phyloP scores from a whole-genome alignment of 2,888 invertebrate species.

The Apantesis nais region DNA sequence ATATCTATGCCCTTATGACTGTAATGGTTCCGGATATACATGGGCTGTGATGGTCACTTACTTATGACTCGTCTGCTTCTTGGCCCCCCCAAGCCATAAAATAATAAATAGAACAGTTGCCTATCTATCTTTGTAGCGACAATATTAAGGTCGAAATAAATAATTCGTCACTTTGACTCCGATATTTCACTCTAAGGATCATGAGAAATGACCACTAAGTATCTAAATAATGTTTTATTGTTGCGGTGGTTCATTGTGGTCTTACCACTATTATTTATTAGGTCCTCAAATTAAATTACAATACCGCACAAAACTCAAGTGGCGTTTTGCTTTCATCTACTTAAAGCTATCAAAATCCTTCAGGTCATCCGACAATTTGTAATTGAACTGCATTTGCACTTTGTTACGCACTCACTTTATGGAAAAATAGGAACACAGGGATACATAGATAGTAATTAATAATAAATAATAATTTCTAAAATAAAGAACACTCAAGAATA shows the following conservation, averaged over 20 bases:
- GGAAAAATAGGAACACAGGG: neutral
- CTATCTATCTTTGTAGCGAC: neutral
- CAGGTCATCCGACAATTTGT: neutral
- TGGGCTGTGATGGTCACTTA: too few species aligned
- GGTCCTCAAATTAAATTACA: neutral
- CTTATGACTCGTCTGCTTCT: too few species aligned
- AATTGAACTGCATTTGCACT: neutral
- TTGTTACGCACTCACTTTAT: neutral
- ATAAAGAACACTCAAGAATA: neutral
- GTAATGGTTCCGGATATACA: too few species aligned
- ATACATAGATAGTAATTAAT: neutral
- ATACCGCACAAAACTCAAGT: neutral
- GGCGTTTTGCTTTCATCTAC: neutral
- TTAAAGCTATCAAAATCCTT: neutral
- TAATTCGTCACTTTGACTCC: neutral
- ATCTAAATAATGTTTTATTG: constrained; percentile 1
- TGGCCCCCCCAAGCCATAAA: too few species aligned
- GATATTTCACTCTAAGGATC: neutral
- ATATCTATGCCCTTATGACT: too few species aligned
- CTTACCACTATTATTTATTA: neutral
- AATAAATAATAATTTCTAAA: neutral
- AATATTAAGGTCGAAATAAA: neutral
- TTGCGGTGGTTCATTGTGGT: neutral
- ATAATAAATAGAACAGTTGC: neutral
- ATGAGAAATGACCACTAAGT: neutral